Evolutionary conservation across 2,797 vertebrate genomes (phyloP).

Genomic region (Enteromius anoplus): DNA sequence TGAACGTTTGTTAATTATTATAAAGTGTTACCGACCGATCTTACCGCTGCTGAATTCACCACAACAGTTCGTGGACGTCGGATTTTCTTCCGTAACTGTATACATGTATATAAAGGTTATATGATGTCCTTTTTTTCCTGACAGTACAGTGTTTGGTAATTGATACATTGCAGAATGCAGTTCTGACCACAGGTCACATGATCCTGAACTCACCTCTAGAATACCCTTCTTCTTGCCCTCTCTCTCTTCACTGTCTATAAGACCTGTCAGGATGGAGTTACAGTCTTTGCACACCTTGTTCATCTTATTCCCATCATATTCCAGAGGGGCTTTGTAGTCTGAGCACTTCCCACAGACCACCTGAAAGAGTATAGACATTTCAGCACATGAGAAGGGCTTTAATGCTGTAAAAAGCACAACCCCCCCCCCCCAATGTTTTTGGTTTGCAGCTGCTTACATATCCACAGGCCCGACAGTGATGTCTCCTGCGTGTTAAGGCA

Average conservation of each 20-base stretch:
- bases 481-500: slow-evolving; percentile 89
- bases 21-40: slow-evolving; percentile 14
- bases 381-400: not conserved
- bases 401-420: not conserved
- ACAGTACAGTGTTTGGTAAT: not conserved
- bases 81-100: slow-evolving; percentile 43
- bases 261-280: slow-evolving; percentile 84
- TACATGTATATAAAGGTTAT: slow-evolving; percentile 25
- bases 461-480: slow-evolving; percentile 96
- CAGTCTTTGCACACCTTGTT: slow-evolving; percentile 98
- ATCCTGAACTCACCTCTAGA: slow-evolving; percentile 79
- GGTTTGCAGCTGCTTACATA: slow-evolving; percentile 78
- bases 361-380: slow-evolving; percentile 67
- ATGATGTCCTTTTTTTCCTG: slow-evolving; percentile 1
- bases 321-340: slow-evolving; percentile 89
- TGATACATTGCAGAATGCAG: not conserved
- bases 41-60: slow-evolving; percentile 40
- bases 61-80: slow-evolving; percentile 6
- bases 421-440: not conserved
- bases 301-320: slow-evolving; percentile 88
- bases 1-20: slow-evolving; percentile 26
- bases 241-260: slow-evolving; percentile 81
- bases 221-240: slow-evolving; percentile 90
- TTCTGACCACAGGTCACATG: not conserved
- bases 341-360: slow-evolving; percentile 99